Evolutionary conservation across 2,113 vertebrate genomes (phyloP).

Genomic region (Siniperca knerii): DNA sequence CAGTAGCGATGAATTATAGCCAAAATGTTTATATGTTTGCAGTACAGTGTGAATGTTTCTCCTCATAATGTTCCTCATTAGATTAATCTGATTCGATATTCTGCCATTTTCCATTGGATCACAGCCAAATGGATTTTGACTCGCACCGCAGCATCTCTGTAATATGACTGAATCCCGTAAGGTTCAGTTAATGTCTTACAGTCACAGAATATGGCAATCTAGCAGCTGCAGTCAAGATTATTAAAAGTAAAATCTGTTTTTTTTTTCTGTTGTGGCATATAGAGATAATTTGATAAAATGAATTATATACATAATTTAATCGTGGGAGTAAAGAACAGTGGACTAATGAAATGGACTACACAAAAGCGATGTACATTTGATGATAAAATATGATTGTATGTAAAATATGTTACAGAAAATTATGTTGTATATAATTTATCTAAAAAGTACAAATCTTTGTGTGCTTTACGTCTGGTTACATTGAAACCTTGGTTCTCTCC

Average conservation of each 20-base stretch:
- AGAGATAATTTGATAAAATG: slow-evolving; percentile 11
- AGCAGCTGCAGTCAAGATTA: slow-evolving; percentile 19
- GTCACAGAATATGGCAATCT: slow-evolving; percentile 27
- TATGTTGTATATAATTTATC: not conserved
- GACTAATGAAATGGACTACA: not conserved
- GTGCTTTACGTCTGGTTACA: too few relatives aligned
- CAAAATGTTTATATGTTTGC: slow-evolving; percentile 46
- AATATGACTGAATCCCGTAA: slow-evolving; percentile 45
- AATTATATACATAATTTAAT: not conserved
- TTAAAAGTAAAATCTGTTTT: slow-evolving; percentile 13
- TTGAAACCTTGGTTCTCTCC: too few relatives aligned
- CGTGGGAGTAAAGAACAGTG: not conserved
- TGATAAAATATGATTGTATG: not conserved
- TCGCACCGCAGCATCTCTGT: slow-evolving; percentile 41
- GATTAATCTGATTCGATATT: slow-evolving; percentile 58
- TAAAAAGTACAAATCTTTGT: not conserved
- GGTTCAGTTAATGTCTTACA: slow-evolving; percentile 50
- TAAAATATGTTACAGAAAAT: not conserved
- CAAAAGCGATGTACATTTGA: not conserved
- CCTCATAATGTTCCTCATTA: slow-evolving; percentile 65
- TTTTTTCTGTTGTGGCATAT: not conserved
- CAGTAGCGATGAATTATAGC: slow-evolving; percentile 41
- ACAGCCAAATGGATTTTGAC: slow-evolving; percentile 65
- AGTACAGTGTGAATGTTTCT: slow-evolving; percentile 57
- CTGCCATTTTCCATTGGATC: slow-evolving; percentile 62